A percentile compares a stretch with the other conserved stretches of the same genome.
phyloP scores from a whole-genome alignment of 1,140 invertebrate species.

The Phthorimaea operculella region DNA sequence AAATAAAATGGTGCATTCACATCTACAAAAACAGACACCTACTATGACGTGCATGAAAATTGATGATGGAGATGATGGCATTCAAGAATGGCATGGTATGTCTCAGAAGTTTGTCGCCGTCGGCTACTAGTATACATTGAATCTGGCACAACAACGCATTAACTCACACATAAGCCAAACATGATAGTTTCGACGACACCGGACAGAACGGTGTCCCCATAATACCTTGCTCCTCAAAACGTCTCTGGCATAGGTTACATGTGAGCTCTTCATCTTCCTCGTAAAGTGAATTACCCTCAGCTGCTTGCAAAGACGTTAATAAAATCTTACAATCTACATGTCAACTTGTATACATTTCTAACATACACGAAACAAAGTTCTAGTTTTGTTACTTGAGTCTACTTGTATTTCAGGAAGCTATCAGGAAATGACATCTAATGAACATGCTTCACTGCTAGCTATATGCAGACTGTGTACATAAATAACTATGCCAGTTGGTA shows the following conservation, averaged over 20 bases:
- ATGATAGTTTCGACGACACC: slow-evolving; percentile 52
- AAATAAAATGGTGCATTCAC: slow-evolving; percentile 3
- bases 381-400: background rate
- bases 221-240: slow-evolving; percentile 80
- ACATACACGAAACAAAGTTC: background rate
- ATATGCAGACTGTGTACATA: slow-evolving; percentile 12
- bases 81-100: background rate
- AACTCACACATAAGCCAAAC: slow-evolving; percentile 65
- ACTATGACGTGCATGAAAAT: slow-evolving; percentile 3
- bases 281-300: slow-evolving; percentile 72
- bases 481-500: background rate
- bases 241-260: slow-evolving; percentile 78
- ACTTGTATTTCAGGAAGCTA: background rate
- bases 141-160: slow-evolving; percentile 61
- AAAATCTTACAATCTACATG: slow-evolving; percentile 57
- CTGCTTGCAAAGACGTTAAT: slow-evolving; percentile 73
- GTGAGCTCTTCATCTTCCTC: slow-evolving; percentile 75
- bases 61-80: background rate
- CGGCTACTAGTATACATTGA: slow-evolving; percentile 16
- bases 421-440: slow-evolving; percentile 11
- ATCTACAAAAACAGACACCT: background rate
- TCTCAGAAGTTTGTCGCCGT: background rate
- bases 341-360: slow-evolving; percentile 13
- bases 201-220: slow-evolving; percentile 45
- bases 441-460: slow-evolving; percentile 23